A percentile compares a stretch with the other conserved stretches of the same genome.
Evolutionary conservation across 2,113 vertebrate genomes (phyloP).

Genomic region (Macheiramphus alcinus): DNA sequence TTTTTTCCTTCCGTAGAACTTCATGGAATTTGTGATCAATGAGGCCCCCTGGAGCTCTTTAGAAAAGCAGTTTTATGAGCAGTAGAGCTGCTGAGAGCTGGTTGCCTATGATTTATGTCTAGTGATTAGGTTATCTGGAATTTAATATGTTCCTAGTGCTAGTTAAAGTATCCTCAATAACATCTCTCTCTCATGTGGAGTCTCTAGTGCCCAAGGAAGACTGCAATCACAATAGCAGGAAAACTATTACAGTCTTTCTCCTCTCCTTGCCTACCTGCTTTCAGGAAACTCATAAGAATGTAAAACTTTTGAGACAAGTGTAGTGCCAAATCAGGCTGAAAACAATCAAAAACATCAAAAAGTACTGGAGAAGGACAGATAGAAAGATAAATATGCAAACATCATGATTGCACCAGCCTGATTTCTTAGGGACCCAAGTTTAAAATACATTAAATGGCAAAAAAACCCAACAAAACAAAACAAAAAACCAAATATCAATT

Average conservation of each 20-base stretch:
- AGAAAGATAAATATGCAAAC: not conserved
- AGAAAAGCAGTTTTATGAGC: slow-evolving; percentile 15
- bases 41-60: slow-evolving; percentile 15
- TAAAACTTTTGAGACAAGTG: not conserved
- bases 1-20: not conserved
- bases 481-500: not conserved
- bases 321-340: not conserved
- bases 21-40: not conserved
- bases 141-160: slow-evolving; percentile 44
- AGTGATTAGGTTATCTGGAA: slow-evolving; percentile 20
- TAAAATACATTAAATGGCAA: not conserved
- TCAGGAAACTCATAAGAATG: not conserved
- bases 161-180: slow-evolving; percentile 21
- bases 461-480: too few relatives aligned
- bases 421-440: not conserved
- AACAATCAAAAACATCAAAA: not conserved
- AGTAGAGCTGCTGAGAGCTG: slow-evolving; percentile 10
- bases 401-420: not conserved
- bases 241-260: not conserved
- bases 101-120: slow-evolving; percentile 34
- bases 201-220: slow-evolving; percentile 4
- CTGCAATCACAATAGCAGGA: not conserved
- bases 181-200: not conserved
- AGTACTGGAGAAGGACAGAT: not conserved
- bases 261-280: not conserved